phyloP scores from a whole-genome alignment of 2,113 vertebrate genomes.

The Oryzias celebensis region DNA sequence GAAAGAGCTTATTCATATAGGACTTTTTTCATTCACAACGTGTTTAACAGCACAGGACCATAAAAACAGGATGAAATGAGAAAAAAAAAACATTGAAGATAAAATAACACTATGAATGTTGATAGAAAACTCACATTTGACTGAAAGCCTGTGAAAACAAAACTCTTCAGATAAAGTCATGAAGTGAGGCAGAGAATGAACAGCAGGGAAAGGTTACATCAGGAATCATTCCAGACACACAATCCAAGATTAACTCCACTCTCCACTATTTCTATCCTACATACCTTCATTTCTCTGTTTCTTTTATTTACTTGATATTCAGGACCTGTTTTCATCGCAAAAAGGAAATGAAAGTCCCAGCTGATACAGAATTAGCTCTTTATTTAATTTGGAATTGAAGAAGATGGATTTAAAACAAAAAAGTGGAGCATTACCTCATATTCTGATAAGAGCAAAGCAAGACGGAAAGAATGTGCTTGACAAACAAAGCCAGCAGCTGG shows the following conservation, averaged over 20 bases:
- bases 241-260: constrained; percentile 67
- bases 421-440: constrained; percentile 12
- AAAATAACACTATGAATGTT: no score
- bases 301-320: constrained; percentile 25
- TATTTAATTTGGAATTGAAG: background rate
- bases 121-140: no score
- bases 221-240: constrained; percentile 68
- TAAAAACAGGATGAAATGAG: no score
- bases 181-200: constrained; percentile 50
- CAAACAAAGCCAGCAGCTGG: constrained; percentile 60
- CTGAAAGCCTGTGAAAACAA: no score
- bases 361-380: background rate
- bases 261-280: constrained; percentile 10
- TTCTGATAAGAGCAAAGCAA: constrained; percentile 54
- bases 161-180: constrained; percentile 6
- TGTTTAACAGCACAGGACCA: no score
- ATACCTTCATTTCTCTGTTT: constrained; percentile 18
- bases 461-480: constrained; percentile 76
- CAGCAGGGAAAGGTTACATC: constrained; percentile 41
- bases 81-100: no score
- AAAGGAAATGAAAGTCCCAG: background rate
- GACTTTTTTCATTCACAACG: no score
- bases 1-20: constrained; percentile 7
- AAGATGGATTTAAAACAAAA: background rate
- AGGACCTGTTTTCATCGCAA: background rate